Base-by-base conservation (phyloP, 2,888 invertebrate genomes). In the Fabriciana adippe region DNA sequence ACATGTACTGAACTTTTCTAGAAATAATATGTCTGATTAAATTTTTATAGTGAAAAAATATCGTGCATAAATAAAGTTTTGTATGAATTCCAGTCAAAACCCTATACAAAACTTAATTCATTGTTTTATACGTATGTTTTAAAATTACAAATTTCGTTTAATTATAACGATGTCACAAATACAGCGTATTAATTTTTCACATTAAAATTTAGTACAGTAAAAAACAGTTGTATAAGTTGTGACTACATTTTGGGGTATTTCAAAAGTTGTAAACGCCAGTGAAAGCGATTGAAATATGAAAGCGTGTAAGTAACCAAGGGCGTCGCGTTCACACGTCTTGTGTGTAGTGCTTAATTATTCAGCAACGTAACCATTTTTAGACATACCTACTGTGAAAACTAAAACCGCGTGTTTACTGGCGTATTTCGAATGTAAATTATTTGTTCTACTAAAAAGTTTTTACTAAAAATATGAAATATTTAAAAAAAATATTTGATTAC, bases 291-390 rank as follows among this genome's bases (percentile, higher is more conserved):
- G 59, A 71, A 69, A 64, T 51, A 69, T 67, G 61, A 71, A 67
- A 67, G 54, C 64, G 31, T 55, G 60, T 68, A 63, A 61, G 69
- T 66, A 63, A 63, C 62, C 59, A 60, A 64, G 50, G 75, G 76
- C 69, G 68, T 62, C 75, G 77, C 79, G 79, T 84, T 87, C 83
- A 84, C 87, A 85, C 83, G 80, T 84, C 83, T 84, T 84, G 84
- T 85, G 82, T 85, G 81, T 81, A 80, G 75, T 65, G 50, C 67
- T 69, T 69, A 59, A 72, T 66, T 69, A 72, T 72, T 72, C 53
- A 65, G 26, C 11, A 48, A 18, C 51, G 66, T 41, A 61, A 61
- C 51, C 68, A 64, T 71, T 71, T 70, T 72, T 67, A 60, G 71
- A 50, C 63, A 50, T 45, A 41, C 35, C 35, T 41, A n/a, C 62